Evolutionary conservation across 2,797 vertebrate species (phyloP).

Genomic region (Falco rusticolus): DNA sequence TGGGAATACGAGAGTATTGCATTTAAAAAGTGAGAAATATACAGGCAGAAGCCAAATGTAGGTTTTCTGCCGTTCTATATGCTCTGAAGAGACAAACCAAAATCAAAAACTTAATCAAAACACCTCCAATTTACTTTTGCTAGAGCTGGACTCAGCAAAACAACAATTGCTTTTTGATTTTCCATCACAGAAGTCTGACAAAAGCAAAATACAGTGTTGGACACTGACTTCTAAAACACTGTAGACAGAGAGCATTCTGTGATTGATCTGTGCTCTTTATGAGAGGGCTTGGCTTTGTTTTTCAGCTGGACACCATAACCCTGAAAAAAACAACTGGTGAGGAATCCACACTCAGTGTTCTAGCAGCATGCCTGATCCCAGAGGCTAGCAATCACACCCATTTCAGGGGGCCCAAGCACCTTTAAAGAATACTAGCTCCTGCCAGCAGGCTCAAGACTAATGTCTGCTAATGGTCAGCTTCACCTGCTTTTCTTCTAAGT

Average conservation of each 20-base stretch:
- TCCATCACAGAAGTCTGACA: neutral
- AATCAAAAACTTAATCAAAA: conserved; percentile 35
- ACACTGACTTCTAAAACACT: neutral
- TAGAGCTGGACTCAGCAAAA: neutral
- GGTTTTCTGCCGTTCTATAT: conserved; percentile 21
- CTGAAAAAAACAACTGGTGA: neutral
- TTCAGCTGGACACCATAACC: neutral
- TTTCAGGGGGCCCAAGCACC: neutral
- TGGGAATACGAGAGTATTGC: conserved; percentile 71
- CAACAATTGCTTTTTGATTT: conserved; percentile 17
- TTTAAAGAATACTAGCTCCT: neutral
- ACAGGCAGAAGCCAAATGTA: conserved; percentile 48
- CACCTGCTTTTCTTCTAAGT: neutral
- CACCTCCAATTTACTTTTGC: neutral
- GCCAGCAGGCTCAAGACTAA: neutral
- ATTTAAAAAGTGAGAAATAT: conserved; percentile 49
- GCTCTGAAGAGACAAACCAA: neutral
- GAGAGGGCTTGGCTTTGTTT: neutral
- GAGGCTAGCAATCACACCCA: neutral
- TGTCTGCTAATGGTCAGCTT: neutral
- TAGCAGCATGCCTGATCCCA: neutral
- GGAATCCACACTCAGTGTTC: neutral
- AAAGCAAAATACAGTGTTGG: neutral
- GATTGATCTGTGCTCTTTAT: neutral
- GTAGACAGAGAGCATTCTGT: neutral